Evolutionary conservation across 2,888 invertebrate species (phyloP), one percentile per base, ranked within the genome.

Genomic region (Andrena minutula): DNA sequence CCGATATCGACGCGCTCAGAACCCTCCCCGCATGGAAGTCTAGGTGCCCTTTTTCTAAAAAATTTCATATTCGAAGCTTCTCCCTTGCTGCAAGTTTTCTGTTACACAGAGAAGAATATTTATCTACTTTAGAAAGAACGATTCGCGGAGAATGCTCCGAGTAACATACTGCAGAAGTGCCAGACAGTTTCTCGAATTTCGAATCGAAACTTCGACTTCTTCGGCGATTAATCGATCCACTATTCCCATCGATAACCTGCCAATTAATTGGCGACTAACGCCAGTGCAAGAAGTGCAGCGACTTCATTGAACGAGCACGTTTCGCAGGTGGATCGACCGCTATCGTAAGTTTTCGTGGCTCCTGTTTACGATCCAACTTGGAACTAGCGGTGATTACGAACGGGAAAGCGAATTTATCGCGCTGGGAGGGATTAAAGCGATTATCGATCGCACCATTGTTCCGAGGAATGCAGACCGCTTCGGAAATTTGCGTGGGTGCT

Each of bases 201-300:
- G 51, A 20, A 1, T 51, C 7, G n/a, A 20, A 53, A 8, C 23
- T n/a, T 8, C n/a, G 56, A 23, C 23, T 23, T 16, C 2, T 20
- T 16, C n/a, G 26, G 10, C 30, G 20, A 28, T 20, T 58, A 70
- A 49, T 63, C 32, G 32, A n/a, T 2, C 1, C 23, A 30, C n/a
- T 4, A 30, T 30, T 1, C 20, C 41, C 65, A 6, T 10, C 16
- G 69, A 75, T 71, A 82, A 72, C 66, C 66, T 53, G 20, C 30
- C 75, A 79, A 82, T 83, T 82, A 83, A 75, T 75, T 30, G 1
- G 23, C 28, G 30, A 8, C 20, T 5, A 61, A 23, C 3, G 61
- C 47, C 5, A 3, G 26, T 20, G 53, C 66, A 49, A 65, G 65
- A 71, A 75, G 41, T 70, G 63, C 23, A 23, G 35, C 35, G 68